phyloP scores from a whole-genome alignment of 2,888 invertebrate species.

The Xestia c-nigrum region DNA sequence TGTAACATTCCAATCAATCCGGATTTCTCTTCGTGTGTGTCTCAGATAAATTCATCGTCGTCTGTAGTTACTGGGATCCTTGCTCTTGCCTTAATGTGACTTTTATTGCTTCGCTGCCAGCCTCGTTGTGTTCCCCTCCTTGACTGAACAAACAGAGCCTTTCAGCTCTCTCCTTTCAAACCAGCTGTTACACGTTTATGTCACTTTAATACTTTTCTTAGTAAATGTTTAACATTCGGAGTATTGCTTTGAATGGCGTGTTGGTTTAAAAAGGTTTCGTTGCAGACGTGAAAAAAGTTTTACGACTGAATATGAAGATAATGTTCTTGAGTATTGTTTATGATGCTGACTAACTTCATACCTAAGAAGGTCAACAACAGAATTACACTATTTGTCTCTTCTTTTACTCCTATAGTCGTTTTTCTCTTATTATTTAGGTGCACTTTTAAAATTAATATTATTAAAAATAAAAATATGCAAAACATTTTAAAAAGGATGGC shows the following conservation, averaged over 20 bases:
- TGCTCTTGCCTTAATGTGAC: slow-evolving; percentile 87
- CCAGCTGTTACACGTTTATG: slow-evolving; percentile 68
- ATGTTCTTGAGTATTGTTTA: slow-evolving; percentile 13
- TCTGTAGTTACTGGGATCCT: slow-evolving; percentile 73
- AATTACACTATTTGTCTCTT: not conserved
- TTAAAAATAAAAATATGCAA: not conserved
- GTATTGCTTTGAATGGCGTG: slow-evolving; percentile 38
- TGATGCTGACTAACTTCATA: not conserved
- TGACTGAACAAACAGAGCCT: slow-evolving; percentile 73
- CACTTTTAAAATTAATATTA: not conserved
- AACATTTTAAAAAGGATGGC: not conserved
- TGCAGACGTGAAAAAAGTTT: slow-evolving; percentile 34
- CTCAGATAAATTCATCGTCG: slow-evolving; percentile 78
- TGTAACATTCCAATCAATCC: slow-evolving; percentile 40
- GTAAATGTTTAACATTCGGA: slow-evolving; percentile 52
- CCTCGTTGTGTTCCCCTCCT: slow-evolving; percentile 79
- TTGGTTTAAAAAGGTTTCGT: slow-evolving; percentile 35
- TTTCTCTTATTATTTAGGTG: not conserved
- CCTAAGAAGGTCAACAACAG: not conserved
- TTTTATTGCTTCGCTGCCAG: slow-evolving; percentile 86
- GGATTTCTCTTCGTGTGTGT: slow-evolving; percentile 56
- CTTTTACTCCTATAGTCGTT: not conserved
- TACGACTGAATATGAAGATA: slow-evolving; percentile 30
- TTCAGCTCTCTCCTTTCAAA: slow-evolving; percentile 68
- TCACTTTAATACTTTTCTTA: slow-evolving; percentile 67